phyloP scores from a whole-genome alignment of 2,888 invertebrate genomes.

The Molanna angustata region DNA sequence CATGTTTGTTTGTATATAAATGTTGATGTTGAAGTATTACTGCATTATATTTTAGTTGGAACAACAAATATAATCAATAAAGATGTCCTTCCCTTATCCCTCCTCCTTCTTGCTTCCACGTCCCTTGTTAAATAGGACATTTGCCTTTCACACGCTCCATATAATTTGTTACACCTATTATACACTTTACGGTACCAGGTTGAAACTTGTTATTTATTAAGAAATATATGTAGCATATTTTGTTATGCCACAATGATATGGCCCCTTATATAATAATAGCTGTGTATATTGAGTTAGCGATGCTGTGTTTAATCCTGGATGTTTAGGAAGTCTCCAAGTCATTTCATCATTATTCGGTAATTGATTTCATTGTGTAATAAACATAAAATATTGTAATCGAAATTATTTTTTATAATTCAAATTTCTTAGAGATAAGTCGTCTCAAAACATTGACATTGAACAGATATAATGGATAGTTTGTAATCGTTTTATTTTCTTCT shows the following conservation, averaged over 20 bases:
- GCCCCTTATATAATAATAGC: background rate
- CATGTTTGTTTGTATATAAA: no score
- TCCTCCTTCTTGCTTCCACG: background rate
- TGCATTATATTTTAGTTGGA: background rate
- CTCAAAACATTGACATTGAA: no score
- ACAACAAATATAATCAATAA: background rate
- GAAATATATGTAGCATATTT: conserved; percentile 8
- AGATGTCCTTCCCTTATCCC: background rate
- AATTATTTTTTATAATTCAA: no score
- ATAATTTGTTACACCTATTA: background rate
- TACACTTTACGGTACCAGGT: background rate
- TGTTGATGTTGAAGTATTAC: background rate
- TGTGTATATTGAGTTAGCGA: background rate
- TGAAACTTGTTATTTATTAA: conserved; percentile 5
- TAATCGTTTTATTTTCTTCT: no score
- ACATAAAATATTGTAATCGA: no score
- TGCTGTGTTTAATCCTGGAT: conserved; percentile 9
- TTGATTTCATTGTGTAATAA: no score
- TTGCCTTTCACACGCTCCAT: background rate
- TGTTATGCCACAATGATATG: background rate
- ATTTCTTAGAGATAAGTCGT: no score
- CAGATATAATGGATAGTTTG: no score
- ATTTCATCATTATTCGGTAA: background rate
- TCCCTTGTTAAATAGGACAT: background rate
- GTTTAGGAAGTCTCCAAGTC: conserved; percentile 17